Evolutionary conservation across 2,797 vertebrate genomes (phyloP), one percentile per base, ranked within the genome.

Genomic region (Eleutherodactylus coqui): DNA sequence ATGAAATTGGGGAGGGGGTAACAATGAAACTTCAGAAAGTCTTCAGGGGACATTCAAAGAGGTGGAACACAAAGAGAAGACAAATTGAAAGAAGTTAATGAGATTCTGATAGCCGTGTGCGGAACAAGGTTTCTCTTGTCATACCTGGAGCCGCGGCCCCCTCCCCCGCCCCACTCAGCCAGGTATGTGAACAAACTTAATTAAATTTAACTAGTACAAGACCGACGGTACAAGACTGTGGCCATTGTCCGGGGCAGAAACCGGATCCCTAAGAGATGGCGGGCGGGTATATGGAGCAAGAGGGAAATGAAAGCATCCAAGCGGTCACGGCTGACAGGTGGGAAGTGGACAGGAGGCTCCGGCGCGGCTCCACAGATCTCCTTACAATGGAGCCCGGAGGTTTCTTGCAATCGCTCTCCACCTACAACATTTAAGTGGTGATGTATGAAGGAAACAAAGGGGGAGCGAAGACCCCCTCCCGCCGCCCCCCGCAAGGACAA

Each of bases 81-180:
- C 86, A 89, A 90, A 83, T 32, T 86, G 88, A 89, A 89, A 86
- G 79, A 32, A 82, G 88, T 89, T 91, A 90, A 89, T 1, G 32
- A 91, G 90, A 81, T 53, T 34, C 60, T 73, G 78, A 79, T 85
- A 36, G 82, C 29, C 0, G 70, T 84, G 78, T 76, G 38, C 58
- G 0, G 32, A 90, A 93, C 92, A 92, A 93, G 87, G 90, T 85
- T 88, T 53, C 90, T 80, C 88, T 92, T 93, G 91, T 93, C 89
- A 27, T 84, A 51, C 0, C 0, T 58, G 90, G 88, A 91, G 90
- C 84, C 82, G 51, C 77, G 90, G 1, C 84, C 91, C 84, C 86
- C 90, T 85, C 17, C 75, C 36, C 47, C 34, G 36, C 53, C 89
- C 69, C 77, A 58, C 88, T 72, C 82, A 78, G 51, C 58, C 89